phyloP scores from a whole-genome alignment of 2,113 vertebrate genomes.

The Todiramphus chloris region DNA sequence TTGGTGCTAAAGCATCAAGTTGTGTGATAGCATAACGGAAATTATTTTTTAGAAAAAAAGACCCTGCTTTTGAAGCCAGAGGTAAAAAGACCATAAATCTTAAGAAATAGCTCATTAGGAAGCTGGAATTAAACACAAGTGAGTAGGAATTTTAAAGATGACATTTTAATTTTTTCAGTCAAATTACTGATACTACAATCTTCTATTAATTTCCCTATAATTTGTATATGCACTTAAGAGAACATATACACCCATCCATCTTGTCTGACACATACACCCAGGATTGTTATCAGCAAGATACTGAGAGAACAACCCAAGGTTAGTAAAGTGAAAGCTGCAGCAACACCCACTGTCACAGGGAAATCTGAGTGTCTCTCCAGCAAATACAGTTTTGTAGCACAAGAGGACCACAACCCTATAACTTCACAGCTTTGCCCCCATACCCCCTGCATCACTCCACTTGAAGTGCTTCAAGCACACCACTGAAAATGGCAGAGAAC shows the following conservation, averaged over 20 bases:
- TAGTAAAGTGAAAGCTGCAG: background rate
- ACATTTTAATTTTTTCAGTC: background rate
- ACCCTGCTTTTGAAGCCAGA: background rate
- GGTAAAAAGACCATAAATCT: background rate
- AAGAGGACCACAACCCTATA: background rate
- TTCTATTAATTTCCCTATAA: background rate
- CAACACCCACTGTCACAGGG: background rate
- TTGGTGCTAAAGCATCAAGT: background rate
- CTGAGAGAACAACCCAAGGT: background rate
- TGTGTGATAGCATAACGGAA: accelerated
- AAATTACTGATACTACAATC: background rate
- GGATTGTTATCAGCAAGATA: background rate
- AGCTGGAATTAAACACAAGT: background rate
- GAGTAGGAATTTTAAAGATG: background rate
- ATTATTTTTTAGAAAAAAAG: background rate
- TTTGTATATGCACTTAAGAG: background rate
- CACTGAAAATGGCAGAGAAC: background rate
- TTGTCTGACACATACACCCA: background rate
- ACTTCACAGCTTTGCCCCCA: background rate
- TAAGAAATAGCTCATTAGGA: background rate
- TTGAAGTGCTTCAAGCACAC: background rate
- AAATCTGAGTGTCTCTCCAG: background rate
- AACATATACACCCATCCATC: background rate
- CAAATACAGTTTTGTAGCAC: background rate
- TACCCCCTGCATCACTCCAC: background rate